Base-by-base conservation (phyloP, 1,140 invertebrate species). In the Philotrypesis tridentata region DNA sequence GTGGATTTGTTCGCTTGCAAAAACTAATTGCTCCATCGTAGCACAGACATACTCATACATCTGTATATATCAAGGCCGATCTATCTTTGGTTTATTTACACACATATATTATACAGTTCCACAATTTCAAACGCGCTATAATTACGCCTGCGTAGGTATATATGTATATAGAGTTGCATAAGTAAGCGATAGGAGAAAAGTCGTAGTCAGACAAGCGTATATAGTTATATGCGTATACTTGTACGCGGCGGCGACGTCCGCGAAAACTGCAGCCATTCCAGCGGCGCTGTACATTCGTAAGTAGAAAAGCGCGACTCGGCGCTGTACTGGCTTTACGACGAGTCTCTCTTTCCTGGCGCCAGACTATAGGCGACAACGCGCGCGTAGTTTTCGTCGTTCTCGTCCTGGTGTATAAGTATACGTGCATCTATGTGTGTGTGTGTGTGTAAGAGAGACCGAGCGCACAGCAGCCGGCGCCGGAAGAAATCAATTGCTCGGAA, bases 401-500 rank as follows among this genome's bases (percentile, higher is more conserved):
- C 48, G 4, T n/a, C 6, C 48, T 17, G 48, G 0, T 43, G 40
- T 43, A 0, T 14, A 43, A 17, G 40, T 55, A 55, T 55, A 55
- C 7, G 7, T 55, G 2, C 0, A 14, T 43, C 5, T 43, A 14
- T 43, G 12, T 43, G 40, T 43, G 12, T 11, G 40, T 12, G 23
- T 4, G n/a, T 23, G 25, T 40, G 43, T n/a, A 2, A 21, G 29
- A 7, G 33, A 17, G 29, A n/a, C n/a, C n/a, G n/a, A 31, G 25
- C 9, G 27, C 7, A 37, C 48, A 55, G 48, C 48, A 55, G 48
- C 37, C 9, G 80, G 80, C 80, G 80, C 74, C 80, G 74, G 68
- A 82, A 82, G 67, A 82, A 82, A 82, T 82, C 80, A 82, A 82
- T 82, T 77, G 48, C 67, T 29, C 72, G 9, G 4, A 25, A 65